phyloP scores from a whole-genome alignment of 2,797 vertebrate genomes.

The Pempheris klunzingeri region DNA sequence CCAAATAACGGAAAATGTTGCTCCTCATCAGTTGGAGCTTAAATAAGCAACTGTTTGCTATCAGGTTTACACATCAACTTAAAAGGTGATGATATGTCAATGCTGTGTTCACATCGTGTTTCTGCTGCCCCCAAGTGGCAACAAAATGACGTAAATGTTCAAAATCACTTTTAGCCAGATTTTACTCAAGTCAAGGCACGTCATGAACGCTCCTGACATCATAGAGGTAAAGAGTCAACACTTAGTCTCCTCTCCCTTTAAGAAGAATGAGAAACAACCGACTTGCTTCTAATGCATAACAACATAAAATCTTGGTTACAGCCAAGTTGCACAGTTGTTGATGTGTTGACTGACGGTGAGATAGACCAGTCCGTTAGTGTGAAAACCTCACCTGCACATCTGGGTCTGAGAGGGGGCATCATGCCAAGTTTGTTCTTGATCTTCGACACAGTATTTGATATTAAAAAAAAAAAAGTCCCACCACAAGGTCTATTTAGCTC shows the following conservation, averaged over 20 bases:
- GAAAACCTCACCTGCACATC: neutral
- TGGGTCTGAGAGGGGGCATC: neutral
- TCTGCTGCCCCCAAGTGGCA: neutral
- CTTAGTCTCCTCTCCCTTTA: neutral
- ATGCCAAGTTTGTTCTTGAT: neutral
- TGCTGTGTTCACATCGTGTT: too few relatives aligned
- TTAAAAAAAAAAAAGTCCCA: neutral
- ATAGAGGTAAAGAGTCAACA: neutral
- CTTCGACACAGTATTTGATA: neutral
- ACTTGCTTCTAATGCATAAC: neutral
- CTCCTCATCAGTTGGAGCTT: too few relatives aligned
- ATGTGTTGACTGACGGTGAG: neutral
- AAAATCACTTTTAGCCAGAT: neutral
- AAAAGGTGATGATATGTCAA: too few relatives aligned
- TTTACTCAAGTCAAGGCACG: neutral
- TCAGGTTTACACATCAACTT: too few relatives aligned
- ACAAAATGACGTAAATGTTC: neutral
- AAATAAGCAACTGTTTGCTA: too few relatives aligned
- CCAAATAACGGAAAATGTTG: too few relatives aligned
- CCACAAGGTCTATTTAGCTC: neutral
- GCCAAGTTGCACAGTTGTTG: neutral
- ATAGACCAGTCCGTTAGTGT: neutral
- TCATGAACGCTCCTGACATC: neutral
- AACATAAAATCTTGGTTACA: neutral
- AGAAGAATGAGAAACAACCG: neutral